Percentiles rank a stretch among this genome's conserved stretches.
Evolutionary conservation across 2,797 vertebrate genomes (phyloP).

Genomic region (Pipistrellus nathusii): DNA sequence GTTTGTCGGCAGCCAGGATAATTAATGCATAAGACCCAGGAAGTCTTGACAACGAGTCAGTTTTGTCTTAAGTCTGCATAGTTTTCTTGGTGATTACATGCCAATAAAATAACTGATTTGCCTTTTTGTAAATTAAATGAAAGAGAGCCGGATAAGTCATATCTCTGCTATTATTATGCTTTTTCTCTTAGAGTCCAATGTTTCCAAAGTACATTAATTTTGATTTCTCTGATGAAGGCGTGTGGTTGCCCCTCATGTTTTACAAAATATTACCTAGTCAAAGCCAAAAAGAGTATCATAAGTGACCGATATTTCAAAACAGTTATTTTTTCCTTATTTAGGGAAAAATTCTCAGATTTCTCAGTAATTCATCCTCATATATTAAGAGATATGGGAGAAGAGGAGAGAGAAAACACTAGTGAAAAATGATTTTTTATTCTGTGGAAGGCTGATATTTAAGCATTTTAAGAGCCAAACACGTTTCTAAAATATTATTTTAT

Average conservation of each 20-base stretch:
- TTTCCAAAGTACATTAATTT: slow-evolving; percentile 74
- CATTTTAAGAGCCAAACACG: not conserved
- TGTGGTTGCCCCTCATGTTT: slow-evolving; percentile 57
- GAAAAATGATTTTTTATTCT: slow-evolving; percentile 16
- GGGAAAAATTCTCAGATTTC: slow-evolving; percentile 51
- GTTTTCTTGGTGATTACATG: slow-evolving; percentile 85
- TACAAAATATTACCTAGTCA: slow-evolving; percentile 67
- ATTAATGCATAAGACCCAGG: slow-evolving; percentile 84
- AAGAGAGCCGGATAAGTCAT: slow-evolving; percentile 61
- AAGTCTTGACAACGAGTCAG: slow-evolving; percentile 81
- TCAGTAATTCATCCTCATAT: not conserved
- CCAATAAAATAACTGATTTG: slow-evolving; percentile 83
- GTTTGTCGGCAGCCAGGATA: slow-evolving; percentile 85
- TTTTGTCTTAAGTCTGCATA: slow-evolving; percentile 82
- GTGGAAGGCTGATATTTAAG: not conserved
- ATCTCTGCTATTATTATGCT: slow-evolving; percentile 54
- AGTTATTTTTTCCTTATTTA: slow-evolving; percentile 75
- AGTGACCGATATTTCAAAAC: slow-evolving; percentile 71
- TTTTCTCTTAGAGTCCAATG: slow-evolving; percentile 74
- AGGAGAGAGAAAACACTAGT: not conserved
- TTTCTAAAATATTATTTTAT: slow-evolving; percentile 37
- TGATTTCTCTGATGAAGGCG: slow-evolving; percentile 68
- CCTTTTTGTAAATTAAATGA: slow-evolving; percentile 75
- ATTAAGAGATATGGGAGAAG: not conserved
- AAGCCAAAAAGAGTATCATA: slow-evolving; percentile 32